Conservation (phyloP, 2,888 invertebrate genomes). For the Tetheella fluctuosa region DNA sequence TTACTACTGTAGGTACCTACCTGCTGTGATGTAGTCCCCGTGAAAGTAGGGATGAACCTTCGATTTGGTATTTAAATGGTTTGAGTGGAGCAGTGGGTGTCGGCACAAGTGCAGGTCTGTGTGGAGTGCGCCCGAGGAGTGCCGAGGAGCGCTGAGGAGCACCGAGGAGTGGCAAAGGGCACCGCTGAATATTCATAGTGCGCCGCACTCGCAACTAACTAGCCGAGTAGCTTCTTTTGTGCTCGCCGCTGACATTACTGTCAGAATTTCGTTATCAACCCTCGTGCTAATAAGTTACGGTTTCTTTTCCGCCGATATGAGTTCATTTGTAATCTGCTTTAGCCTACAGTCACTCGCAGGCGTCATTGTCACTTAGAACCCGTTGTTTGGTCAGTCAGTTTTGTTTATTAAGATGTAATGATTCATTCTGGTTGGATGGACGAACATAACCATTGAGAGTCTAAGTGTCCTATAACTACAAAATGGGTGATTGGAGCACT, state of each 20-base stretch:
- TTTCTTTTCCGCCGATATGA: neutral
- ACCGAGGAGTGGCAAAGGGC: neutral
- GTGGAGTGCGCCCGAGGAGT: neutral
- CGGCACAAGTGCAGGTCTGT: neutral
- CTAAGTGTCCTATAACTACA: neutral
- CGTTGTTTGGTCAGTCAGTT: no score
- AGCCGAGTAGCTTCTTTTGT: neutral
- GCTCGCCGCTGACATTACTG: neutral
- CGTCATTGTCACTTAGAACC: no score
- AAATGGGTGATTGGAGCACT: no score
- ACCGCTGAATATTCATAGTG: conserved; percentile 3
- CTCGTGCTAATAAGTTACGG: neutral
- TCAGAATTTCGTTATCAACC: neutral
- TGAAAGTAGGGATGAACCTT: no score
- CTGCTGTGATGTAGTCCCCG: neutral
- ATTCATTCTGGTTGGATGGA: neutral
- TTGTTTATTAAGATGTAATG: no score
- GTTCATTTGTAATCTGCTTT: neutral
- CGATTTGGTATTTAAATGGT: conserved; percentile 9
- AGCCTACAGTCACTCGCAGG: neutral
- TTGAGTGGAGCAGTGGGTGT: neutral
- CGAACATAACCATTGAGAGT: neutral
- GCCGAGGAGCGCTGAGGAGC: neutral
- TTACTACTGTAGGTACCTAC: neutral
- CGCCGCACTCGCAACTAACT: neutral